A percentile compares a stretch with the other conserved stretches of the same genome.
Conservation (phyloP, 1,140 invertebrate species). For the Heliconius himera region DNA sequence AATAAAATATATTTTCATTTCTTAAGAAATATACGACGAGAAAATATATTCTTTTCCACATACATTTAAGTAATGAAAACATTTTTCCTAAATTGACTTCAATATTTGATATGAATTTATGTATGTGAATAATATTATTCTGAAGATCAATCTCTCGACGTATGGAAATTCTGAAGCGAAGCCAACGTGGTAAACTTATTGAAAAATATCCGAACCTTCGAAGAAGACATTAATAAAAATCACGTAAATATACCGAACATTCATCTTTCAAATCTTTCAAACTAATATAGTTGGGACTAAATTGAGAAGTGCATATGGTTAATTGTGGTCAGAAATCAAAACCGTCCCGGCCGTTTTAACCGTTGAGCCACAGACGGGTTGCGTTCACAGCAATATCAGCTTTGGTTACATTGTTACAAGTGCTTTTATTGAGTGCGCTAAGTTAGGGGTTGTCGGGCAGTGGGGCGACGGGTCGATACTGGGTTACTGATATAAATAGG, state of each 20-base stretch:
- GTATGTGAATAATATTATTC: conserved; percentile 9
- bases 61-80: background rate
- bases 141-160: conserved; percentile 2
- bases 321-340: conserved; percentile 58
- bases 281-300: conserved; percentile 35
- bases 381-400: conserved; percentile 51
- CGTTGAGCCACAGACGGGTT: conserved; percentile 41
- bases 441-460: conserved; percentile 69
- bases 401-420: conserved; percentile 53
- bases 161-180: conserved; percentile 20
- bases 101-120: background rate
- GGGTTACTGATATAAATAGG: conserved; percentile 76
- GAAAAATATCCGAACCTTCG: conserved; percentile 10
- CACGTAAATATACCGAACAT: background rate
- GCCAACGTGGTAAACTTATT: conserved; percentile 21
- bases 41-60: background rate
- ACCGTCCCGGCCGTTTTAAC: conserved; percentile 51
- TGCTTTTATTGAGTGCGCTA: conserved; percentile 52
- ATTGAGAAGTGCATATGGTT: conserved; percentile 50
- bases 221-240: background rate
- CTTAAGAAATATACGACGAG: background rate
- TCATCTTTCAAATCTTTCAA: background rate
- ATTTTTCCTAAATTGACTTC: background rate
- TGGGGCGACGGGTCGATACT: conserved; percentile 75
- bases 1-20: background rate